These are phyloP conservation scores for Connochaetes taurinus DNA, from an alignment of 2,113 vertebrate species.

Conservation along the genomic window DNA sequence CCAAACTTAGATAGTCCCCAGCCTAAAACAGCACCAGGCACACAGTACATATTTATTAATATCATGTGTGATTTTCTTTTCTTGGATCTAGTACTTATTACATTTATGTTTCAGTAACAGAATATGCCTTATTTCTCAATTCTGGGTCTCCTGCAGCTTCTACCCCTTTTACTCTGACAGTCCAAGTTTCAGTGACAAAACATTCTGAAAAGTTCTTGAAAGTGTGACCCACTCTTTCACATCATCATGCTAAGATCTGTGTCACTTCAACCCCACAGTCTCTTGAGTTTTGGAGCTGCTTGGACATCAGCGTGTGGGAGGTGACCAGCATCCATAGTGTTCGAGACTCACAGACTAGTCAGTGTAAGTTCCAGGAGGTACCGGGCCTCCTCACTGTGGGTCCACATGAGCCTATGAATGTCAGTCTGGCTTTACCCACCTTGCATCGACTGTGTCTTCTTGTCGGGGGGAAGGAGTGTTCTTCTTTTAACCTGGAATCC, in stretches of 20 bases:
- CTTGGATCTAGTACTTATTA: background rate
- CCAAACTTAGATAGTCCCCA: background rate
- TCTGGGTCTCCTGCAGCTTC: background rate
- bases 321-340: too few relatives aligned
- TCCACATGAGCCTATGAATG: background rate
- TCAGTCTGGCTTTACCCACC: background rate
- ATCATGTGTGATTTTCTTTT: background rate
- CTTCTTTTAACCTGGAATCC: conserved; percentile 22
- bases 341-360: background rate
- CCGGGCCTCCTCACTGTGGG: background rate
- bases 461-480: background rate
- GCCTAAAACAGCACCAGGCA: background rate
- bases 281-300: background rate
- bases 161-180: background rate
- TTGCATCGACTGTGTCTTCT: background rate
- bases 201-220: background rate
- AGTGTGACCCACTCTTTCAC: background rate
- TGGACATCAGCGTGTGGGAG: too few relatives aligned
- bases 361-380: background rate
- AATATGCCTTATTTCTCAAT: background rate
- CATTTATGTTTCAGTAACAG: background rate
- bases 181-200: background rate
- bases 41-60: background rate
- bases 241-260: background rate
- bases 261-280: too few relatives aligned